Conservation (phyloP, 1,140 invertebrate genomes). For the Limonius californicus region DNA sequence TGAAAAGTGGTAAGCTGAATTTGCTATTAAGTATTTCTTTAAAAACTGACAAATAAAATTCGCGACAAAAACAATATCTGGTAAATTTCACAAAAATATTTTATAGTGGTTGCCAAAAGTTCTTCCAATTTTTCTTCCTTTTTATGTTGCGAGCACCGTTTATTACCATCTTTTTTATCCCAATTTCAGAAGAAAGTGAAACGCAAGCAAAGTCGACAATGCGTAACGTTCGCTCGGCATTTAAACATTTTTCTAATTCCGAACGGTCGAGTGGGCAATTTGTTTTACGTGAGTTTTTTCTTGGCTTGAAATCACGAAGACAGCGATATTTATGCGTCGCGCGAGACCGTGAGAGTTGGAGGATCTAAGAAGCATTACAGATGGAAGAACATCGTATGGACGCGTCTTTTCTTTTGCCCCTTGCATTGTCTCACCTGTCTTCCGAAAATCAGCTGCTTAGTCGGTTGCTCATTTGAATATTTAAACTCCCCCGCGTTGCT, state of each 20-base stretch:
- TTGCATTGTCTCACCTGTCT: slow-evolving; percentile 28
- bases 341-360: slow-evolving; percentile 12
- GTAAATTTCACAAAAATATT: too few relatives aligned
- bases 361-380: neutral
- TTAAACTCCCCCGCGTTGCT: slow-evolving; percentile 30
- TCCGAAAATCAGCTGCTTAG: slow-evolving; percentile 29
- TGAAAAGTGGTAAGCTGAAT: too few relatives aligned
- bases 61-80: too few relatives aligned
- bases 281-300: slow-evolving; percentile 6
- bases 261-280: slow-evolving; percentile 2
- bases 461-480: slow-evolving; percentile 35
- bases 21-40: too few relatives aligned
- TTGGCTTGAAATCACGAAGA: slow-evolving; percentile 11
- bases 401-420: neutral
- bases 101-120: too few relatives aligned
- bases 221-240: neutral
- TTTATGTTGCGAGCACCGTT: too few relatives aligned
- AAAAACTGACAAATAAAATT: too few relatives aligned
- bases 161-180: too few relatives aligned
- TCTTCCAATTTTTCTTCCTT: too few relatives aligned
- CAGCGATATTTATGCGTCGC: slow-evolving; percentile 11
- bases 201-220: neutral
- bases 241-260: slow-evolving; percentile 9
- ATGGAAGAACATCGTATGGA: neutral
- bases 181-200: neutral